Evolutionary conservation across 2,113 vertebrate genomes (phyloP).

Genomic region (Ascaphus truei): DNA sequence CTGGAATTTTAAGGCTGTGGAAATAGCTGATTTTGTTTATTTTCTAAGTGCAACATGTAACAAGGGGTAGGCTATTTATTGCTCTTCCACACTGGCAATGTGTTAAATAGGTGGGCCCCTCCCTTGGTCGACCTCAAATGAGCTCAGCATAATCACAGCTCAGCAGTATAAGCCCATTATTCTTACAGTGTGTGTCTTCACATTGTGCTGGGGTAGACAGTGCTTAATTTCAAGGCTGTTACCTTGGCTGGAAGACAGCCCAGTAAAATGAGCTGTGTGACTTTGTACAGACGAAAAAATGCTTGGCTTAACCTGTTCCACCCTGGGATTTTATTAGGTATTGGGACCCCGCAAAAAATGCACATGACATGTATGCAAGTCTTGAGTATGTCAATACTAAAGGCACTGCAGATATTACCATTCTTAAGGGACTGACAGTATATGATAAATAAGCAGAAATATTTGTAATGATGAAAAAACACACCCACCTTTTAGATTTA

Average conservation of each 20-base stretch:
- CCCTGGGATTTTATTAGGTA: no score
- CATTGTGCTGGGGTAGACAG: not conserved
- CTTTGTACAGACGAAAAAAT: not conserved
- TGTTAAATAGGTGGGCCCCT: not conserved
- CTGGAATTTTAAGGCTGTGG: not conserved
- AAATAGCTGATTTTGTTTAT: conserved; percentile 7
- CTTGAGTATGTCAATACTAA: no score
- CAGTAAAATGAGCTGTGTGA: not conserved
- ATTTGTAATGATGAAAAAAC: no score
- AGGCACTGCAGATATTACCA: no score
- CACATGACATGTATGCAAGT: not conserved
- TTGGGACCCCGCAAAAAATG: no score
- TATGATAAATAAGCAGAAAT: no score
- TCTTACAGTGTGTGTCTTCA: not conserved
- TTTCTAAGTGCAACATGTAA: not conserved
- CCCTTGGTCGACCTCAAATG: not conserved
- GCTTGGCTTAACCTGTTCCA: not conserved
- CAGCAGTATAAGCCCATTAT: conserved; percentile 17
- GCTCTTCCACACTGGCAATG: not conserved
- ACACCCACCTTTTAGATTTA: not conserved
- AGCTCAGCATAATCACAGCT: conserved; percentile 13
- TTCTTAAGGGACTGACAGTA: no score
- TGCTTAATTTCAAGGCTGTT: not conserved
- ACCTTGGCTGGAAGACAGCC: conserved; percentile 11
- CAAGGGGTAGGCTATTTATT: not conserved